A percentile compares a stretch with the other conserved stretches of the same genome.
Conservation (phyloP, 2,113 vertebrate genomes). For the Puffinus mauretanicus region DNA sequence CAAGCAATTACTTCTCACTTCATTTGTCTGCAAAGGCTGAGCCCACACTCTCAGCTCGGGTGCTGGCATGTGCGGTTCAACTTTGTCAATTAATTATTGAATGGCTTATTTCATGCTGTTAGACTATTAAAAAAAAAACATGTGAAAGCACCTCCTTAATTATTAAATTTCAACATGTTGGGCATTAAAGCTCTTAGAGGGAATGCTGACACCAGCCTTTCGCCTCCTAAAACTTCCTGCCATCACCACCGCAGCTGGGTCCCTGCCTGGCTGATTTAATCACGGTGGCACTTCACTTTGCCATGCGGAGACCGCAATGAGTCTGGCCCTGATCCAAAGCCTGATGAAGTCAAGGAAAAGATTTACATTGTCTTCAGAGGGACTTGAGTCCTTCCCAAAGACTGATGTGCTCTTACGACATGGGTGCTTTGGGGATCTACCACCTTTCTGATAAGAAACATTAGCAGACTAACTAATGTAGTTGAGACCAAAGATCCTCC, state of each 20-base stretch:
- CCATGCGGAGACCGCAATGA: fast-evolving
- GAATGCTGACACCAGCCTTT: neutral
- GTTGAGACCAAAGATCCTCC: neutral
- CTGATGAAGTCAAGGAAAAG: neutral
- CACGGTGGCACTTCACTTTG: neutral
- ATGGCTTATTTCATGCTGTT: slow-evolving; percentile 63
- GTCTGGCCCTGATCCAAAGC: neutral
- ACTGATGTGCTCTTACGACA: neutral
- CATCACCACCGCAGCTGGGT: neutral
- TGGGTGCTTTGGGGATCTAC: neutral
- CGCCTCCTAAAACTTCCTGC: neutral
- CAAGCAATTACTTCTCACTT: slow-evolving; percentile 71
- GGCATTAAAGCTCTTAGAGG: neutral
- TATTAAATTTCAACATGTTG: slow-evolving; percentile 34
- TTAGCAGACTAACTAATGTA: neutral
- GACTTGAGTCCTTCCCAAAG: neutral
- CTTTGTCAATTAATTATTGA: slow-evolving; percentile 79
- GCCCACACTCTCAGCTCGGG: neutral
- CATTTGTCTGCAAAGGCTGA: slow-evolving; percentile 62
- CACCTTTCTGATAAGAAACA: neutral
- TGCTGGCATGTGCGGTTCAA: slow-evolving; percentile 42
- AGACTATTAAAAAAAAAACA: slow-evolving; percentile 25
- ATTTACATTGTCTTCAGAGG: neutral
- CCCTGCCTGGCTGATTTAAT: neutral
- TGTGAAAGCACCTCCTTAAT: slow-evolving; percentile 58